Evolutionary conservation across 2,113 vertebrate genomes (phyloP).

Genomic region (Montifringilla adamsi): DNA sequence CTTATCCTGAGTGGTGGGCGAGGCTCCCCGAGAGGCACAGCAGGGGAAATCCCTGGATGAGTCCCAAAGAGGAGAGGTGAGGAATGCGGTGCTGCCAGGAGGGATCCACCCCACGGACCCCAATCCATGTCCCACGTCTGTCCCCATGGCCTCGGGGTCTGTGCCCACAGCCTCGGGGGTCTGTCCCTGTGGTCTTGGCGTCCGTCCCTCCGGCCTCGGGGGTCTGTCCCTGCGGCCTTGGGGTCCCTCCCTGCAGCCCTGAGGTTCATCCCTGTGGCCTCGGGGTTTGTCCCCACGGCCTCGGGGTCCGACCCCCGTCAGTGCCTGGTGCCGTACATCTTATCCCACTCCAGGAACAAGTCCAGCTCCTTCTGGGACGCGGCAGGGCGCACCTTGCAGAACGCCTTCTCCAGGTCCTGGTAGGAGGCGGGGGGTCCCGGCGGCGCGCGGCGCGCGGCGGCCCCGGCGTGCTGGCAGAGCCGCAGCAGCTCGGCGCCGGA

Average conservation of each 20-base stretch:
- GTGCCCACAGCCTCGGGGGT: background rate
- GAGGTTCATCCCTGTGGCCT: background rate
- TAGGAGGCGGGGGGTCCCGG: conserved; percentile 72
- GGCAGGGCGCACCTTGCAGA: conserved; percentile 88
- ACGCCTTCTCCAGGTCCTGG: conserved; percentile 91
- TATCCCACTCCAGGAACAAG: conserved; percentile 91
- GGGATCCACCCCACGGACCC: fast-evolving
- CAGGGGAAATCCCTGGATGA: background rate
- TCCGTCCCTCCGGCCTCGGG: background rate
- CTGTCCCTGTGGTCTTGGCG: background rate
- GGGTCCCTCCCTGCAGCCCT: background rate
- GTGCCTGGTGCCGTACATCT: conserved; percentile 83
- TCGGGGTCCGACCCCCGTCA: background rate
- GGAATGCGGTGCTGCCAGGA: fast-evolving
- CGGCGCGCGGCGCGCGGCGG: conserved; percentile 68
- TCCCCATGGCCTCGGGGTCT: background rate
- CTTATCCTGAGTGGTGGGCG: conserved; percentile 62
- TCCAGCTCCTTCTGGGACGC: conserved; percentile 88
- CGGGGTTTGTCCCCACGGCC: background rate
- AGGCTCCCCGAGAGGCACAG: background rate
- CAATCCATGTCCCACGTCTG: fast-evolving
- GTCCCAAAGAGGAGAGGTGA: fast-evolving
- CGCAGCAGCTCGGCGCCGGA: conserved; percentile 85
- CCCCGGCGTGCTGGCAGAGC: conserved; percentile 86
- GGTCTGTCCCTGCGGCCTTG: background rate